Conservation (phyloP, 2,113 vertebrate genomes). For the Scytalopus superciliaris region DNA sequence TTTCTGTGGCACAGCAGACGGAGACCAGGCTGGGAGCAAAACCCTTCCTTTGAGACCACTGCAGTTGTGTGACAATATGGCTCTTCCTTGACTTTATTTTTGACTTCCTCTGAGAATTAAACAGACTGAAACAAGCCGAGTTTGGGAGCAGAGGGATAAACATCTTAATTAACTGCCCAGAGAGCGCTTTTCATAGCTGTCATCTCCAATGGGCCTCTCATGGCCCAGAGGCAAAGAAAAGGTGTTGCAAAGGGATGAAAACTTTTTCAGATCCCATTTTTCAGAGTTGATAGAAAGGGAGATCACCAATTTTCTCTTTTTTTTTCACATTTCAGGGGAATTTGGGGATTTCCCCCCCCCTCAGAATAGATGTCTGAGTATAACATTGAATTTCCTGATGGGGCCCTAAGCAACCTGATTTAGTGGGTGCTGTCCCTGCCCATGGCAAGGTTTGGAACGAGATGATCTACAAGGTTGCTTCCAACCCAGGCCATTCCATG, state of each 20-base stretch:
- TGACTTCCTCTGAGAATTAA: slow-evolving; percentile 62
- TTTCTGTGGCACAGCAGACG: rapidly evolving
- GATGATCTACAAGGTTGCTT: background rate
- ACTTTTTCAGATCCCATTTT: background rate
- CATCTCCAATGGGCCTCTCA: rapidly evolving
- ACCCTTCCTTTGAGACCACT: background rate
- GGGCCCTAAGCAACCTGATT: background rate
- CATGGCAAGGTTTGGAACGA: background rate
- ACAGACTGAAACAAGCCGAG: slow-evolving; percentile 41
- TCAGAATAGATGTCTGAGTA: rapidly evolving
- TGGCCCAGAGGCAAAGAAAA: background rate
- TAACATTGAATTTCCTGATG: background rate
- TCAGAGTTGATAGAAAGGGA: rapidly evolving
- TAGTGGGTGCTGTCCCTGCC: background rate
- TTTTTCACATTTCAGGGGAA: background rate
- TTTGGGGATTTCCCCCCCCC: rapidly evolving
- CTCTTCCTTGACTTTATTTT: slow-evolving; percentile 37
- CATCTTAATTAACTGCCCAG: slow-evolving; percentile 35
- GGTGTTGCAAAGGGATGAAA: background rate
- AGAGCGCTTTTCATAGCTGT: background rate
- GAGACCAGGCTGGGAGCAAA: background rate
- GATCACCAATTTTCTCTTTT: background rate
- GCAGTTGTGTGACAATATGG: slow-evolving; percentile 8
- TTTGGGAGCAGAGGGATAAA: slow-evolving; percentile 23
- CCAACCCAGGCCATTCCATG: background rate